Base-by-base conservation (phyloP, 2,797 vertebrate genomes). In the Remorina albescens region DNA sequence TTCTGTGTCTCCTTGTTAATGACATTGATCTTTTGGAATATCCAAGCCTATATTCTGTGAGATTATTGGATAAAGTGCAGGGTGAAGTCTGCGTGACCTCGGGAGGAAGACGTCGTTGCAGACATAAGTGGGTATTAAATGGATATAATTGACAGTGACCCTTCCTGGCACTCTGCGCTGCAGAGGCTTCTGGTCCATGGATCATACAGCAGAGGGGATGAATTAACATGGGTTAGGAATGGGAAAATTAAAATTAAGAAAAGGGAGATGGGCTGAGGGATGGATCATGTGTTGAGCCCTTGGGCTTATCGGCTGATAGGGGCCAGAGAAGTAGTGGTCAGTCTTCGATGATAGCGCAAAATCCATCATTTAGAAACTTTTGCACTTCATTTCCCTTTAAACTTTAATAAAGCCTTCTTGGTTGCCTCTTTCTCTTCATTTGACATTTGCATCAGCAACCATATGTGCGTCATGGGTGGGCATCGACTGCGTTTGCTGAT, bases 91-190 rank as follows among this genome's bases (percentile, higher is more conserved):
- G 86, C n/a, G 76, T 95, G 94, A 95, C 94, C 94, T 89, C 91
- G 64, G 88, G 73, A 91, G 83, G 86, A 91, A 88, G 85, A 93
- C 74, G 88, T 91, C 83, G 86, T 91, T 85, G 89, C 90, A 92
- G 93, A 93, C 93, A 93, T 95, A 95, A 95, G 94, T 95, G 93
- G 94, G 94, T 95, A 95, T 95, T 95, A 95, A 95, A 95, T 95
- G 94, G 94, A 94, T 94, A 94, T 95, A 95, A 95, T 94, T 95
- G 94, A 95, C 93, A 94, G 94, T 95, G 95, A 95, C 94, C 95
- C 91, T 88, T 88, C 77, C 91, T 93, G 93, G 91, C 93, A 93
- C 91, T 89, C 83, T 86, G 88, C 18, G 79, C 87, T 69, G 89
- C 85, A 0, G 59, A 86, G 86, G 89, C 89, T 87, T 70, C 67